Percentiles rank a stretch among this genome's conserved stretches.
These are phyloP conservation scores for Anabas testudineus DNA, from an alignment of 2,797 vertebrate species.

Conservation along the genomic window DNA sequence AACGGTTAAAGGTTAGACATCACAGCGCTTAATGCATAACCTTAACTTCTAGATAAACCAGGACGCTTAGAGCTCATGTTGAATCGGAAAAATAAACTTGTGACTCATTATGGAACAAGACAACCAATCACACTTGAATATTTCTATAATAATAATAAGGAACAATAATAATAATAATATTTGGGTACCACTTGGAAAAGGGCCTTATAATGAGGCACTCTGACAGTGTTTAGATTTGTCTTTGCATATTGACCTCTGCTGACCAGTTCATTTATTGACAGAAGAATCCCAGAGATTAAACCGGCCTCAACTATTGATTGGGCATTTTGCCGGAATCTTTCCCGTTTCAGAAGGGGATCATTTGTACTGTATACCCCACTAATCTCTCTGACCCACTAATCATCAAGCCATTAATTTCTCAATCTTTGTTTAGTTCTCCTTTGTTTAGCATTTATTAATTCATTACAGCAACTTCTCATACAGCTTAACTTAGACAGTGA, in stretches of 20 bases:
- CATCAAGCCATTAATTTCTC: slow-evolving; percentile 73
- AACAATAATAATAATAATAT: too few species aligned
- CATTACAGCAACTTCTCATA: slow-evolving; percentile 76
- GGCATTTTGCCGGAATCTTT: slow-evolving; percentile 77
- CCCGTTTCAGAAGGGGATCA: slow-evolving; percentile 75
- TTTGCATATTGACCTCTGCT: slow-evolving; percentile 77
- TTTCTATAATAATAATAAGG: slow-evolving; percentile 68
- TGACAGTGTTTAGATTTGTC: slow-evolving; percentile 74
- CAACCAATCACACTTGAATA: slow-evolving; percentile 38
- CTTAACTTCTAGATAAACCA: slow-evolving; percentile 29
- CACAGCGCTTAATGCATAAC: slow-evolving; percentile 24
- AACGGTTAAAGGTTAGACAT: slow-evolving; percentile 45
- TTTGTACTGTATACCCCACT: slow-evolving; percentile 75
- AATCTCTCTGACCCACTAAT: slow-evolving; percentile 81
- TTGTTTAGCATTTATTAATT: slow-evolving; percentile 82
- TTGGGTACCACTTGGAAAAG: slow-evolving; percentile 53
- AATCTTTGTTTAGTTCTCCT: slow-evolving; percentile 76
- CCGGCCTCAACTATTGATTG: slow-evolving; percentile 76
- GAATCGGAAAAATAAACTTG: slow-evolving; percentile 41
- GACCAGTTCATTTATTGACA: slow-evolving; percentile 76
- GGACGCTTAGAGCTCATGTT: background rate
- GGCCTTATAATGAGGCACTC: slow-evolving; percentile 64
- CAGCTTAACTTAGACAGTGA: slow-evolving; percentile 74
- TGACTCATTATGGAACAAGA: slow-evolving; percentile 41
- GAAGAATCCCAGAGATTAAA: slow-evolving; percentile 81